These are phyloP conservation scores for Panthera uncia DNA, from an alignment of 2,113 vertebrate species.

Conservation along the genomic window DNA sequence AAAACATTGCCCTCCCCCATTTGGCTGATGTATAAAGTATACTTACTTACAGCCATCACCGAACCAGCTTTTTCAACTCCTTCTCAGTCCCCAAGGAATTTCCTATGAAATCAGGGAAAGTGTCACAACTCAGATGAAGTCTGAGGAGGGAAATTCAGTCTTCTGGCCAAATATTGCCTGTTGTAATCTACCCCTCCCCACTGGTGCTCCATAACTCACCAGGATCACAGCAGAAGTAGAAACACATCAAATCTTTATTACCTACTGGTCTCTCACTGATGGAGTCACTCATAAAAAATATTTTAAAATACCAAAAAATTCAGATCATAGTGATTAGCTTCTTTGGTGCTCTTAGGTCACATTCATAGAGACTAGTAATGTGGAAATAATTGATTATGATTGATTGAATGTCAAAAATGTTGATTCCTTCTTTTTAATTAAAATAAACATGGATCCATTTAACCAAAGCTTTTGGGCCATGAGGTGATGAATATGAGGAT, in stretches of 20 bases:
- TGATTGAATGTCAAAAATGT: neutral
- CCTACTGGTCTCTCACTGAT: neutral
- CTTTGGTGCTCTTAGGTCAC: neutral
- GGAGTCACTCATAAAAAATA: neutral
- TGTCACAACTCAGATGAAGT: constrained; percentile 47
- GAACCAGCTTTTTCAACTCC: constrained; percentile 33
- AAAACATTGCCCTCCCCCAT: constrained; percentile 7
- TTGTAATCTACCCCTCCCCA: neutral
- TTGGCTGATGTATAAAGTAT: constrained; percentile 10
- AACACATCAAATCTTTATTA: constrained; percentile 31
- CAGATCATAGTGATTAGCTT: neutral
- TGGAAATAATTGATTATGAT: neutral
- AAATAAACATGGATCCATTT: neutral
- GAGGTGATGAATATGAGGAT: neutral
- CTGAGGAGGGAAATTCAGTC: constrained; percentile 28
- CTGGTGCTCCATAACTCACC: neutral
- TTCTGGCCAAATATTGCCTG: neutral
- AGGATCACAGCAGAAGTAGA: neutral
- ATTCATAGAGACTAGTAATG: neutral
- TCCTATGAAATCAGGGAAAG: constrained; percentile 54
- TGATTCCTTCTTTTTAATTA: neutral
- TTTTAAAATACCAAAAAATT: constrained; percentile 3
- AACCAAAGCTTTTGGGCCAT: neutral
- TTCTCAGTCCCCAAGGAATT: neutral
- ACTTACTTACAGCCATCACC: constrained; percentile 33